Percentiles rank a stretch among this genome's conserved stretches.
phyloP scores from a whole-genome alignment of 2,797 vertebrate genomes.

The Knipowitschia caucasica region DNA sequence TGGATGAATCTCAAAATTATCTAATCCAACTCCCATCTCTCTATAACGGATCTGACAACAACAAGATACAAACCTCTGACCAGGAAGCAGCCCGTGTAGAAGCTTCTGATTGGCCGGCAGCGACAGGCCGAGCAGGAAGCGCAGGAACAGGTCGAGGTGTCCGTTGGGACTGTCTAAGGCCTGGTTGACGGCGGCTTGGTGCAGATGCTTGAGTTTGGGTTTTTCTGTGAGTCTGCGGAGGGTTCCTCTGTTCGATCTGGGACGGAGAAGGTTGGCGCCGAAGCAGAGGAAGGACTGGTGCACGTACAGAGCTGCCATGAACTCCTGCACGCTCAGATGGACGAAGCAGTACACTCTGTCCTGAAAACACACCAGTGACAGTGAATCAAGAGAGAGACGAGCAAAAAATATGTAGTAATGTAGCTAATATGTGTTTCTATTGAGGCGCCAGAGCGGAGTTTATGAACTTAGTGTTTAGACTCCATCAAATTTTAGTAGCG shows the following conservation, averaged over 20 bases:
- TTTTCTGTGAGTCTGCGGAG: background rate
- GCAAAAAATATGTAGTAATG: no score
- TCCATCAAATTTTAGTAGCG: no score
- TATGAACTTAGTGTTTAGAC: no score
- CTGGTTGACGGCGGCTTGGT: background rate
- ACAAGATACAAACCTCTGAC: background rate
- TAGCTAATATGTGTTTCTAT: no score
- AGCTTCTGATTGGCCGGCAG: conserved; percentile 1
- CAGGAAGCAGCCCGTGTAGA: background rate
- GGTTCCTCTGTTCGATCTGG: background rate
- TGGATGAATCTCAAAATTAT: no score
- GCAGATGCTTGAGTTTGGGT: background rate
- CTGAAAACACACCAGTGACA: background rate
- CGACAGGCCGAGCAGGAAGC: background rate
- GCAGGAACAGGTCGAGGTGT: conserved; percentile 3
- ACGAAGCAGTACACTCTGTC: background rate
- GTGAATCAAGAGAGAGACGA: no score
- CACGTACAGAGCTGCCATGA: background rate
- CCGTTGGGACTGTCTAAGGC: conserved; percentile 6
- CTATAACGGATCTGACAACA: no score
- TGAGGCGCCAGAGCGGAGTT: no score
- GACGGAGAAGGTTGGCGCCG: background rate
- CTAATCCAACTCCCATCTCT: no score
- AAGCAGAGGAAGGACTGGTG: background rate
- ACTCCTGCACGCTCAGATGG: conserved; percentile 8